Evolutionary conservation across 2,797 vertebrate genomes (phyloP), one percentile per base, ranked within the genome.

Genomic region (Sebastes iracundus): DNA sequence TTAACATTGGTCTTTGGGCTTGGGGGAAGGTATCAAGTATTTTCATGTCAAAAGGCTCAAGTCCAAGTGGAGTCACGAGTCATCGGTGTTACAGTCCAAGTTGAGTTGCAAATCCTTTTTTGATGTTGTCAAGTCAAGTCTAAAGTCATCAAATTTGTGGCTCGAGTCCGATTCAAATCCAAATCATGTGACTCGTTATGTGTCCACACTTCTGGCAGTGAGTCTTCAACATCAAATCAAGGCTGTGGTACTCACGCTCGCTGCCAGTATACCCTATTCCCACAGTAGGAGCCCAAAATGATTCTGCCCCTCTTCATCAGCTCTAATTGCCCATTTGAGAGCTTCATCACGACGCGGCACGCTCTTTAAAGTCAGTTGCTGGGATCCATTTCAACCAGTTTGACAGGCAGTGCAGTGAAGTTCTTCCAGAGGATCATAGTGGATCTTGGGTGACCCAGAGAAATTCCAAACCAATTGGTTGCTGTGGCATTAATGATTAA

Each of bases 401-500:
- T 70, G 67, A 84, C 76, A 53, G 33, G 64, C 62, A 76, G 81
- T 14, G 53, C 22, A 72, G 52, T 67, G 75, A 81, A 72, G 80
- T 81, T 92, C 88, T 87, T 87, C 79, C 65, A 80, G 65, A 58
- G 81, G 82, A 87, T 92, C 83, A 89, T 77, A 66, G 60, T 81
- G 86, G 66, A 79, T 89, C 89, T 87, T 90, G 86, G 87, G 85
- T 72, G 84, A 87, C 89, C 64, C 64, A 60, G 72, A 72, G 73
- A 86, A 83, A 92, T 88, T 92, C 89, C 87, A 89, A 42, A 74
- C 59, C 88, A 84, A 90, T 88, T 90, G 90, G 89, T 85, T 87
- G 75, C 83, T 69, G 80, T 78, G 86, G 82, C 75, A 90, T 87
- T 88, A 93, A 93, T 89, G 90, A 94, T 93, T 93, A 92, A 91